Evolutionary conservation across 2,113 vertebrate species (phyloP).

Genomic region (Cygnus buccinator): DNA sequence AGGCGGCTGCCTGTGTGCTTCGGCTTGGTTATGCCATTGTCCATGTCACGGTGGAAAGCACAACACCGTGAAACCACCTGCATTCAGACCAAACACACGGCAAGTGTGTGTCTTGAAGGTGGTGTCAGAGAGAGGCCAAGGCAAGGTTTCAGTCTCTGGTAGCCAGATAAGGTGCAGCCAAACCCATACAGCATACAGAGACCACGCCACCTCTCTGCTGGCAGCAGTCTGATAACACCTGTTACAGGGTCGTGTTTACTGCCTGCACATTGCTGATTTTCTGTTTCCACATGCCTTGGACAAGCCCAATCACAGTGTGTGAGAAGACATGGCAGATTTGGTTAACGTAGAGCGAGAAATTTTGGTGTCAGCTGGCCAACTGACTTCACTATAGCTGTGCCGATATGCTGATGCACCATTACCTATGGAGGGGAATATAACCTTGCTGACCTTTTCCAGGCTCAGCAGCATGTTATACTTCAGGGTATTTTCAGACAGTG

Average conservation of each 20-base stretch:
- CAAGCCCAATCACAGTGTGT: neutral
- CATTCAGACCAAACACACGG: neutral
- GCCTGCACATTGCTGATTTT: neutral
- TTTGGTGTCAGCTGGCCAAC: neutral
- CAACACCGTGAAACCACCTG: too few relatives aligned
- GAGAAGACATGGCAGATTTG: neutral
- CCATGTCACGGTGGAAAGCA: accelerated
- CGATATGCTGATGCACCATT: neutral
- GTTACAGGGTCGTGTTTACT: neutral
- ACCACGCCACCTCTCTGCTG: neutral
- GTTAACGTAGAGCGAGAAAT: neutral
- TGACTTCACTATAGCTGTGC: neutral
- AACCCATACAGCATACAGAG: neutral
- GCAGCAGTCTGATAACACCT: neutral
- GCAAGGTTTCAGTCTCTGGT: neutral
- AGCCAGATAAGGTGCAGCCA: neutral
- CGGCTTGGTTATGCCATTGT: accelerated
- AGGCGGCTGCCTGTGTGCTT: neutral
- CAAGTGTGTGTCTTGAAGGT: neutral
- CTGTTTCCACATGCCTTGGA: neutral
- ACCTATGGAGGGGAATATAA: neutral
- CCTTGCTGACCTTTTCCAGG: neutral
- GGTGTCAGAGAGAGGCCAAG: neutral
- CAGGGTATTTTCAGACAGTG: neutral
- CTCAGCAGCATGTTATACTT: neutral